Percentiles rank a stretch among this genome's conserved stretches.
Conservation (phyloP, 1,140 invertebrate species). For the Musca domestica region DNA sequence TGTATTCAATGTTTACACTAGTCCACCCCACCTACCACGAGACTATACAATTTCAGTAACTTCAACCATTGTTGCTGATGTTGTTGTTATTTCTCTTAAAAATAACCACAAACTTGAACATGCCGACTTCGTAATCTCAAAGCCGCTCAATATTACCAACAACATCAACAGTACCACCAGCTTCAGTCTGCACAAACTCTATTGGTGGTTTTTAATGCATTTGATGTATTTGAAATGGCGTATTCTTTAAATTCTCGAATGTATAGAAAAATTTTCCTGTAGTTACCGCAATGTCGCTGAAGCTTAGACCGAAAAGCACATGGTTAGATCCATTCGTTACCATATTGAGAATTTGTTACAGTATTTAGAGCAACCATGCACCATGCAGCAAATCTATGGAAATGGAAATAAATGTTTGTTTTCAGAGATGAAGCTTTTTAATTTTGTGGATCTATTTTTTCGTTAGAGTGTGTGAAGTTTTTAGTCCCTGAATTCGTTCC, state of each 20-base stretch:
- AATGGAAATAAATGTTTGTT: neutral
- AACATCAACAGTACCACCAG: neutral
- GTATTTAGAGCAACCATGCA: slow-evolving; percentile 8
- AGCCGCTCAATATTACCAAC: neutral
- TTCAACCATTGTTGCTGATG: no score
- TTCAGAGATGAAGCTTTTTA: neutral
- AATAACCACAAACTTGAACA: no score
- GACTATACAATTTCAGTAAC: neutral
- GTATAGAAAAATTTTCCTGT: slow-evolving; percentile 4
- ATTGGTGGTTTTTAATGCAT: no score
- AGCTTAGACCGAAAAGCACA: neutral
- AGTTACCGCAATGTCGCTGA: neutral
- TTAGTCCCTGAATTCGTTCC: neutral
- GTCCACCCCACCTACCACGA: slow-evolving; percentile 10
- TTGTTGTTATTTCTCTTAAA: no score
- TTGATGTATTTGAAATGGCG: neutral
- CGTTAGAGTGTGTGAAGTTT: slow-evolving; percentile 7
- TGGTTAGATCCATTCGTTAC: slow-evolving; percentile 16
- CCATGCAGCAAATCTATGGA: neutral
- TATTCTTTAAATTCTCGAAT: neutral
- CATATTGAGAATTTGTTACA: slow-evolving; percentile 14
- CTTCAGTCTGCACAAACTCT: neutral
- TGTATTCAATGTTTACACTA: neutral
- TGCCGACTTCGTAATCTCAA: neutral
- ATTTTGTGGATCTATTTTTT: neutral